Evolutionary conservation across 35 echinoderm and acorn worm species (phyloP), one percentile per base, ranked within the genome.

Genomic region (Heliocidaris erythrogramma): DNA sequence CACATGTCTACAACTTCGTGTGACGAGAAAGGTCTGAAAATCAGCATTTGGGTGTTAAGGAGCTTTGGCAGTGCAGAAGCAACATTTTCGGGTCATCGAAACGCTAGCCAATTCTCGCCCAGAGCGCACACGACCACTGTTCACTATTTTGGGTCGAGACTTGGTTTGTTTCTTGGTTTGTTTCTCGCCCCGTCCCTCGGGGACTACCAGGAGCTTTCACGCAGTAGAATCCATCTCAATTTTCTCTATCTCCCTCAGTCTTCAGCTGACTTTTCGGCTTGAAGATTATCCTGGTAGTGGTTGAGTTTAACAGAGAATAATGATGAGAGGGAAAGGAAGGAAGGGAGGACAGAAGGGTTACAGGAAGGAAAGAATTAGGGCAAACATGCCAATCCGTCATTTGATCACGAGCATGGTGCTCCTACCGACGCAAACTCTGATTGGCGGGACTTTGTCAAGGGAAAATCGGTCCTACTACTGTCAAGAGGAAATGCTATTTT

Each of bases 91-190:
- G 59, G 18, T 60, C 59, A 60, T 60, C 59, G 2, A 7, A 78
- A 24, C 27, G 65, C 65, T 78, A 78, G 65, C 21, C 65, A 78
- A 24, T 78, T 24, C 65, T 78, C 65, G 8, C 65, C 65, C 65
- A 27, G 17, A 78, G 65, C 27, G 65, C 65, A 78, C 65, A 78
- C 65, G 65, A 24, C 65, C 65, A 78, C 65, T 17, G n/a, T 78
- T 24, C 65, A 17, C 27, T 78, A 78, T 78, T 78, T n/a, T 78
- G 65, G 65, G 65, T 78, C 65, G 65, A 78, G 65, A 78, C 65
- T 78, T 78, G 65, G 65, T 78, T 78, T 78, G 65, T 78, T 24
- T 27, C 65, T 78, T 78, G 65, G 65, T 78, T 78, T 78, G 65
- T 78, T 24, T 27, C 65, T 78, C 65, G 27, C 27, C 65, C 27